Evolutionary conservation across 2,113 vertebrate genomes (phyloP).

Genomic region (Mustela nigripes): DNA sequence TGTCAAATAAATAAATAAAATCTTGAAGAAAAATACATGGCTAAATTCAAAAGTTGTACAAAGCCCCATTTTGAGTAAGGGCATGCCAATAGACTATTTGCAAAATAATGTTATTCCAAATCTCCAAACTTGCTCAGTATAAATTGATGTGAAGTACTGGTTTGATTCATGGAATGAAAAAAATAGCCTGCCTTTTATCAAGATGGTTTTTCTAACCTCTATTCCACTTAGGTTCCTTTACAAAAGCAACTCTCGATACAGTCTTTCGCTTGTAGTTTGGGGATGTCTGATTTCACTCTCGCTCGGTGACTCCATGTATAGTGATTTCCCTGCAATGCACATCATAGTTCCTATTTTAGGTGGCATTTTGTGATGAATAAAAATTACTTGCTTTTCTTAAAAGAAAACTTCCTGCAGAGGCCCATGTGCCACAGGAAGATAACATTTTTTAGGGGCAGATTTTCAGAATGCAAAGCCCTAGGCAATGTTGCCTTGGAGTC

Average conservation of each 20-base stretch:
- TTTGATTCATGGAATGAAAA: not conserved
- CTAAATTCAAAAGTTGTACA: not conserved
- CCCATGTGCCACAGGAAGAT: not conserved
- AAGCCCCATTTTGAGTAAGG: not conserved
- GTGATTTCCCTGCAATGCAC: not conserved
- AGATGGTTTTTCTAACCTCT: not conserved
- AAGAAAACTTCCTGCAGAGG: not conserved
- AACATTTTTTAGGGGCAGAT: not conserved
- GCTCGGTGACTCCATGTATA: not conserved
- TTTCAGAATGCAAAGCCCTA: conserved; percentile 44
- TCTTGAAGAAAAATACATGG: not conserved
- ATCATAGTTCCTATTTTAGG: not conserved
- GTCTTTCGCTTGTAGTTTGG: not conserved
- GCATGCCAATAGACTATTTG: not conserved
- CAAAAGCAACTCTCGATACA: not conserved
- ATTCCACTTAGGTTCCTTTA: not conserved
- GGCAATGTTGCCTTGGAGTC: not conserved
- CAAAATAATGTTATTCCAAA: not conserved
- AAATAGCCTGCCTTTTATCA: not conserved
- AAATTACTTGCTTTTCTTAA: not conserved
- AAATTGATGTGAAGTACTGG: not conserved
- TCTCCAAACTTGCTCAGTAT: not conserved
- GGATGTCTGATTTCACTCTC: not conserved
- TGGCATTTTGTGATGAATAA: not conserved
- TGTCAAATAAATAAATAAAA: too few species aligned